Conservation (phyloP, 2,797 vertebrate genomes). For the Sciurus vulgaris region DNA sequence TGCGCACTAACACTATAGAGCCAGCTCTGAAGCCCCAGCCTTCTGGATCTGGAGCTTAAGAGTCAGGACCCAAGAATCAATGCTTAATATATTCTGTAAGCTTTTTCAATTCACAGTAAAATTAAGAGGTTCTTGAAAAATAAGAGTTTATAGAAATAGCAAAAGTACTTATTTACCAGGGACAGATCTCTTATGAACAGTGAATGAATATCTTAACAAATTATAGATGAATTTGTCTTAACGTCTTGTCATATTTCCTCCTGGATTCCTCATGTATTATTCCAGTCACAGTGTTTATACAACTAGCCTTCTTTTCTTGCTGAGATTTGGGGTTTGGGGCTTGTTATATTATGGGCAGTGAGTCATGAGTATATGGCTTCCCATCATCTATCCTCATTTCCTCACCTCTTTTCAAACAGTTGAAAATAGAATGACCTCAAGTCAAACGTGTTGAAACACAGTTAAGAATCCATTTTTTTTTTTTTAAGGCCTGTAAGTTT, state of each 20-base stretch:
- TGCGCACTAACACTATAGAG: neutral
- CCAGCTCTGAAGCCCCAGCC: neutral
- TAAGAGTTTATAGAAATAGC: neutral
- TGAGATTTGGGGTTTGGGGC: neutral
- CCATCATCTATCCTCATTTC: neutral
- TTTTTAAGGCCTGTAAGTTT: constrained; percentile 54
- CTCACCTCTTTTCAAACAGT: constrained; percentile 24
- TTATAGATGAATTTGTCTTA: neutral
- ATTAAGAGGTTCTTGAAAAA: neutral
- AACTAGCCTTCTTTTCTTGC: neutral
- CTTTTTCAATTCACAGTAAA: neutral
- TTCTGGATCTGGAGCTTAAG: neutral
- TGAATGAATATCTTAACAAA: neutral
- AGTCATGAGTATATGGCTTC: neutral
- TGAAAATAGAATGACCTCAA: constrained; percentile 64
- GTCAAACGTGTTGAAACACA: constrained; percentile 38
- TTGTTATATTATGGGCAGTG: neutral
- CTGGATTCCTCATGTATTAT: neutral
- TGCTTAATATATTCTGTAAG: neutral
- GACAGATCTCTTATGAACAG: neutral
- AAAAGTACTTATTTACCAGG: neutral
- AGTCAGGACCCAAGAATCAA: neutral
- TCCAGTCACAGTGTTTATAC: neutral
- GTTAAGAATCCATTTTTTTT: neutral
- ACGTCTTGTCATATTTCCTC: neutral